Evolutionary conservation across 2,113 vertebrate species (phyloP).

Genomic region (Antechinus stuartii): DNA sequence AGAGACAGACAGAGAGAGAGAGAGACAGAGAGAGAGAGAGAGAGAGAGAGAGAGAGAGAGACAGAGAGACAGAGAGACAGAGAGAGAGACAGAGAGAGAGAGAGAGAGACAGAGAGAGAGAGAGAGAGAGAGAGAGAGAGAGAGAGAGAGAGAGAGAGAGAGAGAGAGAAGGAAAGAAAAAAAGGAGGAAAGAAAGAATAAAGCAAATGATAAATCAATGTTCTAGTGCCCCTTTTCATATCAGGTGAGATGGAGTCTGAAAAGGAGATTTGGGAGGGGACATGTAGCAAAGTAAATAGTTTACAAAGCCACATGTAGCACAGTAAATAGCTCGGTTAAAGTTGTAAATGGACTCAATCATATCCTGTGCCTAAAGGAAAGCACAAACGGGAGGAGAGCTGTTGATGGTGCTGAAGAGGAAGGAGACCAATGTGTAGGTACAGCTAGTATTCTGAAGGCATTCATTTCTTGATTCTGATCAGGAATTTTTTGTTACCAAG

Average conservation of each 20-base stretch:
- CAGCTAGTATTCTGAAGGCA: neutral
- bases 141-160: conserved; percentile 6
- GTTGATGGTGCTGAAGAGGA: neutral
- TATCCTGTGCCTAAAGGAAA: accelerated
- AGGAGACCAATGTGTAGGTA: neutral
- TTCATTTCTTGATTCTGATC: neutral
- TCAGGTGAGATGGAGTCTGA: conserved; percentile 72
- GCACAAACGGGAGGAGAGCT: neutral
- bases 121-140: neutral
- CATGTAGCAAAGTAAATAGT: conserved; percentile 38
- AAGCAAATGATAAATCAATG: conserved; percentile 58
- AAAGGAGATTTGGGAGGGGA: conserved; percentile 45
- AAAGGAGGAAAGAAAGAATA: too few relatives aligned
- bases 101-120: too few relatives aligned
- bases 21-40: too few relatives aligned
- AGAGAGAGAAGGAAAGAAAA: too few relatives aligned
- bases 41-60: neutral
- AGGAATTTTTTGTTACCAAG: neutral
- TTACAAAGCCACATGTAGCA: neutral
- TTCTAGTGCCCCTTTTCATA: conserved; percentile 71
- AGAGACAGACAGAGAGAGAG: too few relatives aligned
- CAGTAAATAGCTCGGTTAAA: conserved; percentile 52
- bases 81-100: neutral
- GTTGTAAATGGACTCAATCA: conserved; percentile 32
- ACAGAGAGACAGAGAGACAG: neutral